Evolutionary conservation across 1,140 invertebrate genomes (phyloP), one percentile per base, ranked within the genome.

Genomic region (Drosophila tropicalis): DNA sequence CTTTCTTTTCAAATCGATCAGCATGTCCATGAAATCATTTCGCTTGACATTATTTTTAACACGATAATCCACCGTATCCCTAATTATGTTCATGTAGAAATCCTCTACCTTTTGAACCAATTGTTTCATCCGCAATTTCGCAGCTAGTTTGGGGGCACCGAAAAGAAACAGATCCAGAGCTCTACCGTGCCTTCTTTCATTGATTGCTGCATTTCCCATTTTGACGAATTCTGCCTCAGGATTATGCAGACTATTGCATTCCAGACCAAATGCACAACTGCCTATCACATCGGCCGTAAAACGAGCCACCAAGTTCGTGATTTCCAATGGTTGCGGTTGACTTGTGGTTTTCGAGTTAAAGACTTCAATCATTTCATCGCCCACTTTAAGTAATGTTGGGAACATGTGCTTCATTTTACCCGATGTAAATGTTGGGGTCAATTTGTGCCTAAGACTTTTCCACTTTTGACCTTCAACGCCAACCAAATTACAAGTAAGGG

Each of bases 261-360:
- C 93, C 3, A 95, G 92, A 0, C 95, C 95, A 80, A 95, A 95
- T 9, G 94, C 94, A 39, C 94, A 93, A 22, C 92, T 94, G 0
- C 94, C 94, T n/a, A 95, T 94, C 0, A 90, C 77, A 63, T 92
- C 92, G 0, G 84, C 85, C 1, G 84, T 91, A 56, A 81, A 93
- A n/a, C 90, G 67, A 0, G 84, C 77, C 36, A 89, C 10, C 10
- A 92, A 36, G 12, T 90, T 73, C 0, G 62, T 75, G 5, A 91
- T 55, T 15, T 92, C 87, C 12, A 86, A 0, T 1, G 56, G n/a
- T 19, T 58, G 47, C 0, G 54, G 17, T 0, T 34, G 9, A 3
- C 9, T 15, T 7, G 54, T 9, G 1, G 19, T 6, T 3, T 44
- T 66, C 0, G 74, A 36, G 2, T 34, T 36, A 9, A 86, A 51